Conservation (phyloP, 2,797 vertebrate genomes). For the Avahi laniger region DNA sequence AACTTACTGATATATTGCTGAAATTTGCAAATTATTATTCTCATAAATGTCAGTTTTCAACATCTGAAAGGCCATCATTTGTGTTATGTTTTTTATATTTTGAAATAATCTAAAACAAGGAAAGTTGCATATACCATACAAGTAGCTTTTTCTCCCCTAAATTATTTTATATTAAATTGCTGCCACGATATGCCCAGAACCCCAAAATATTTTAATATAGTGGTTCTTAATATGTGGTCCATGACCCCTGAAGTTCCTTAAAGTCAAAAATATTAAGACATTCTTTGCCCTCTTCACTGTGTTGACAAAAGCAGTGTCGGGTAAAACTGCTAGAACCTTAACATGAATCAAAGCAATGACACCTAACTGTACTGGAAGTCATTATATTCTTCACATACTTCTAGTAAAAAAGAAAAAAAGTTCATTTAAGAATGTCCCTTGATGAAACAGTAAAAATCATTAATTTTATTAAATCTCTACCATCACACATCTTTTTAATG, state of each 20-base stretch:
- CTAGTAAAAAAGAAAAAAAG: background rate
- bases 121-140: background rate
- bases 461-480: slow-evolving; percentile 16
- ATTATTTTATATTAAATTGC: background rate
- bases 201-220: background rate
- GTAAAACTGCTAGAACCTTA: background rate
- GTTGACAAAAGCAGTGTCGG: background rate
- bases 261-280: background rate
- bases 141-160: background rate
- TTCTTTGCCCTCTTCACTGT: background rate
- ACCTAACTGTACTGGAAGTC: background rate
- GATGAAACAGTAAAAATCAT: slow-evolving; percentile 36
- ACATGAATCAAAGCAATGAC: background rate
- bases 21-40: slow-evolving; percentile 5
- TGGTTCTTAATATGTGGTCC: background rate
- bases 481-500: background rate
- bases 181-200: background rate
- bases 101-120: slow-evolving; percentile 25
- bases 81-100: background rate
- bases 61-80: background rate
- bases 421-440: background rate
- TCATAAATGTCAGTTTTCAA: slow-evolving; percentile 24
- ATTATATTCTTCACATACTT: background rate
- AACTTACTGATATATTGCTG: background rate
- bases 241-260: background rate